Base-by-base conservation (phyloP, 2,113 vertebrate genomes). In the Conger conger region DNA sequence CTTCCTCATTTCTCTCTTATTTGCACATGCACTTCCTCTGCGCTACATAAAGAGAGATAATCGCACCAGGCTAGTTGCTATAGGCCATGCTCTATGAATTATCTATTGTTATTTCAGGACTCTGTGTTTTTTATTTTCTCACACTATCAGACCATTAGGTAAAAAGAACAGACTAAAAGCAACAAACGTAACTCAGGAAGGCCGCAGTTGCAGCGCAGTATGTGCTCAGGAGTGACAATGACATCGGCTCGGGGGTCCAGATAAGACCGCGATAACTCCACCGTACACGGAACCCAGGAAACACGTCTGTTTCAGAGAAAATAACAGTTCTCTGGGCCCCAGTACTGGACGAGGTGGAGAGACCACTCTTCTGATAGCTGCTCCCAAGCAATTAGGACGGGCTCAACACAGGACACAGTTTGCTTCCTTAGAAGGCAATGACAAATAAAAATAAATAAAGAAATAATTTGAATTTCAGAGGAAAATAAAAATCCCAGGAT, bases 41-140 rank as follows among this genome's bases (percentile, higher is more conserved):
- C 38, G 33, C 1, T 78, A 2, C 37, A 37, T 78, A 36, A 20
- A 78, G 38, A 78, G 35, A 78, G 76, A 78, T 37, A 38, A 38
- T 36, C 30, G 15, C 37, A 77, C 20, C 37, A 38, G 35, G 15
- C 6, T 4, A 38, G 76, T 20, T 78, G 30, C n/a, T 33, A 73
- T 73, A 33, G 68, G 76, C 16, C 13, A 38, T 38, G 37, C 18
- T 38, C 18, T 37, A 38, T 35, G 37, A 37, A 16, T 8, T 78
- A 78, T 78, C 76, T 78, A 30, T 23, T 78, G 35, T 78, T 78
- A 78, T 78, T 38, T 38, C 76, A 78, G 76, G 35, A 23, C 57
- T 63, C 76, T 38, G 15, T 38, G 20, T 30, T 73, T 73, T 73
- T 73, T 73, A 23, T n/a, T 73, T 18, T 37, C 16, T 16, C 16